Evolutionary conservation across 2,113 vertebrate species (phyloP), one percentile per base, ranked within the genome.

Genomic region (Aptenodytes patagonicus): DNA sequence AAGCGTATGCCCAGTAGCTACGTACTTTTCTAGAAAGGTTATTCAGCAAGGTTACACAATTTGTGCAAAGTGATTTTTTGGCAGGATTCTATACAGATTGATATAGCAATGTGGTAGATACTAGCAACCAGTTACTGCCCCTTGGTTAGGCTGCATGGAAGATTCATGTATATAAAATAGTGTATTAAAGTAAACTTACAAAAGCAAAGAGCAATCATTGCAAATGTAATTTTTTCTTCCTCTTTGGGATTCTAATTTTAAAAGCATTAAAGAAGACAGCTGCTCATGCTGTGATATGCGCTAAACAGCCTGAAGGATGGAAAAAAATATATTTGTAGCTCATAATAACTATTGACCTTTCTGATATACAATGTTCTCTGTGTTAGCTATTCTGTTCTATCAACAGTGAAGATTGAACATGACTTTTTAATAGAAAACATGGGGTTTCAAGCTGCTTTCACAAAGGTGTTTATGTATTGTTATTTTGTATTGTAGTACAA

Each of bases 261-360:
- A 98, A 98, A 98, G 98, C 98, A 98, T 98, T 98, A 98, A 98
- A 98, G 98, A 97, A 98, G 98, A 98, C 98, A 98, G 98, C 98
- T 98, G 98, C 97, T 98, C 98, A 98, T 97, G 98, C 98, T 98
- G 98, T 98, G 98, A 98, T 98, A 98, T 84, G 98, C 85, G 49
- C 98, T 98, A 98, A 98, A 98, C 98, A 98, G 98, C 98, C 98
- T 97, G 98, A 98, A 98, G 98, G 98, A 98, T 98, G 94, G 97
- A 98, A 98, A 98, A 98, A 98, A 98, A 98, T 98, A 98, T 98
- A 98, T 98, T 98, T 98, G 98, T 98, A 98, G 97, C 98, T 98
- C 98, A 98, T 98, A 98, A 98, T 98, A 98, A 98, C 98, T 98
- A 98, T 98, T 98, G 98, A 98, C 98, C 98, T 98, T 98, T 98